These are phyloP conservation scores for Valencia hispanica DNA, from an alignment of 2,797 vertebrate genomes.

Conservation along the genomic window DNA sequence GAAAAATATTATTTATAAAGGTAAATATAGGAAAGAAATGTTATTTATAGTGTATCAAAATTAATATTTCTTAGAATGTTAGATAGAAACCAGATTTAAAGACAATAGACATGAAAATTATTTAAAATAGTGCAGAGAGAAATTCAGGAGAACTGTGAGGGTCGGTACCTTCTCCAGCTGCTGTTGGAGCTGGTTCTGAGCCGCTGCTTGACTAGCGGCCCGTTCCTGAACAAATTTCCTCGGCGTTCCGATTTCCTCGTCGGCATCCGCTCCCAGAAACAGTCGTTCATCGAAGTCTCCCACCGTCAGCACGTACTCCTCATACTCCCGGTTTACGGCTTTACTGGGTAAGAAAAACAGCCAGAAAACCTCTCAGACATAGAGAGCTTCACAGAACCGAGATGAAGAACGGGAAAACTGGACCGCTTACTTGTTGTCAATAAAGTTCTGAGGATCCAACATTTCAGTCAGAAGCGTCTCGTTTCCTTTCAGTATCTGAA, in stretches of 20 bases:
- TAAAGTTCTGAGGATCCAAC: conserved; percentile 90
- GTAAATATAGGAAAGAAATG: too few relatives aligned
- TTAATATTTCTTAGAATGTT: too few relatives aligned
- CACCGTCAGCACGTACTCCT: conserved; percentile 94
- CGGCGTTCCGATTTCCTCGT: conserved; percentile 96
- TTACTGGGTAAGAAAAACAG: conserved; percentile 82
- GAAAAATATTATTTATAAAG: too few relatives aligned
- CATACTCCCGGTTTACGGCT: conserved; percentile 94
- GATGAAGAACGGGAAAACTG: background rate
- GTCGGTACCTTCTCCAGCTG: conserved; percentile 89
- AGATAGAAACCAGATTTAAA: too few relatives aligned
- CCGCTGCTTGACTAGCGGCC: conserved; percentile 63
- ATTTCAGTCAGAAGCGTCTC: conserved; percentile 82
- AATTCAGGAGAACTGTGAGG: too few relatives aligned
- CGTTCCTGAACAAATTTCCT: conserved; percentile 81
- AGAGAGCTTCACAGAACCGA: background rate
- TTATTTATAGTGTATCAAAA: too few relatives aligned
- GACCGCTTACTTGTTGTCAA: conserved; percentile 90
- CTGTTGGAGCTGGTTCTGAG: conserved; percentile 88
- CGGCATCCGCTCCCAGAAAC: conserved; percentile 94
- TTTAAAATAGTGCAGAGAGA: too few relatives aligned
- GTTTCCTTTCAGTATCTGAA: conserved; percentile 92
- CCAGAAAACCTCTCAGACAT: too few relatives aligned
- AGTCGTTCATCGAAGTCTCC: conserved; percentile 98
- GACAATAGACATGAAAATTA: too few relatives aligned